Evolutionary conservation across 2,888 invertebrate species (phyloP), one percentile per base, ranked within the genome.

Genomic region (Synanthedon tipuliformis): DNA sequence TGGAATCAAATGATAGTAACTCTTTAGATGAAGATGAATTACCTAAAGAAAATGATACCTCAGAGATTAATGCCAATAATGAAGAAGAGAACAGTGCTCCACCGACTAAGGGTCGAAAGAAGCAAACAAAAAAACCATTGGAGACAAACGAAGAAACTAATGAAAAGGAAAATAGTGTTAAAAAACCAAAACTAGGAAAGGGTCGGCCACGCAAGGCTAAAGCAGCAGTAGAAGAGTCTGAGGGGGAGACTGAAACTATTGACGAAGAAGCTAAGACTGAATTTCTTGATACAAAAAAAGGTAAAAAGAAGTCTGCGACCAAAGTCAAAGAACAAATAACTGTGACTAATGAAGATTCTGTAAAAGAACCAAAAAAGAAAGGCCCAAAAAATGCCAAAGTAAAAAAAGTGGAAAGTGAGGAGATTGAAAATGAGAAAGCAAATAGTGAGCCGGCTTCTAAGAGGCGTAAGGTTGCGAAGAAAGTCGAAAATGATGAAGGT

Each of bases 401-500:
- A 68, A 63, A 52, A 73, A 66, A 1, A 84, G 78, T 34, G 59
- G 84, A 83, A 57, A 57, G 69, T 55, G 84, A 82, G 70, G 78
- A 77, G 34, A 34, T 34, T 18, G 77, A 72, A 16, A 59, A 57
- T 16, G 71, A 69, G 5, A 15, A 12, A 15, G 75, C 74, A 7
- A 67, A 68, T 12, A 72, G 69, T 41, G 65, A 61, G 41, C 62
- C 73, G 49, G 65, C 68, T 11, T 59, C 69, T 8, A 85, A 78
- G 59, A 83, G 76, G 59, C 66, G 68, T 52, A 82, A 76, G 63
- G 66, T 65, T 27, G 64, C 60, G 55, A 81, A 78, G 61, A 79
- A 75, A 62, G 81, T 75, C 60, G 76, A 69, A 40, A 79, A 78
- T 62, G 73, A 64, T 55, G 76, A 78, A 69, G 76, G 77, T 73